phyloP scores from a whole-genome alignment of 2,888 invertebrate genomes.

The Anthophora plumipes region DNA sequence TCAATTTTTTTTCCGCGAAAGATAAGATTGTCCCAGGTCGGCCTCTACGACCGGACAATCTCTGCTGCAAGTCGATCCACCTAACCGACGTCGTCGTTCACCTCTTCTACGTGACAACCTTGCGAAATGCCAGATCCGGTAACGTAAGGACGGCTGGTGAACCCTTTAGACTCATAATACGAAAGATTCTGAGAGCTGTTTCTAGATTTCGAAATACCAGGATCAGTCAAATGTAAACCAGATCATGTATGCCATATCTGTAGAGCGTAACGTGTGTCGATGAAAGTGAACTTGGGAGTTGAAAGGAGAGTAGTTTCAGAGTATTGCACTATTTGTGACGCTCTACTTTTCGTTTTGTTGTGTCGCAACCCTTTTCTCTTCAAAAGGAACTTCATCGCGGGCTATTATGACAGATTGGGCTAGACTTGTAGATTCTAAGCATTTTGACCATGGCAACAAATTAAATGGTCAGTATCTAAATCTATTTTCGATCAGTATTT shows the following conservation, averaged over 20 bases:
- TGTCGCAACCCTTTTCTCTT: no score
- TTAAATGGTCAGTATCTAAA: no score
- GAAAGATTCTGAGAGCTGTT: neutral
- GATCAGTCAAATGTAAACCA: no score
- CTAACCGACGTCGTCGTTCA: constrained; percentile 36
- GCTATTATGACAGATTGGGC: no score
- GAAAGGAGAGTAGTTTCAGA: no score
- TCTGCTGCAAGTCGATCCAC: constrained; percentile 60
- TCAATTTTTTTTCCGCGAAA: constrained; percentile 80
- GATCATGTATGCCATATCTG: no score
- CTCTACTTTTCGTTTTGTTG: neutral
- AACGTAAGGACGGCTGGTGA: neutral
- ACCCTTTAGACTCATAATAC: neutral
- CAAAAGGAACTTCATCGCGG: no score
- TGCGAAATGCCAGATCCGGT: constrained; percentile 31
- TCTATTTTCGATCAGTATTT: no score
- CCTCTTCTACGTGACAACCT: constrained; percentile 41
- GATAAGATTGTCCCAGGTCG: constrained; percentile 79
- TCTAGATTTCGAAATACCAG: neutral
- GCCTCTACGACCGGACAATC: constrained; percentile 31
- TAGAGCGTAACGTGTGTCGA: no score
- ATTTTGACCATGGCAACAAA: no score
- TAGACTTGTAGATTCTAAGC: no score
- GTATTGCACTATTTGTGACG: neutral
- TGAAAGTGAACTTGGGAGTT: no score